Conservation (phyloP, 2,113 vertebrate species). For the Neomonachus schauinslandi region DNA sequence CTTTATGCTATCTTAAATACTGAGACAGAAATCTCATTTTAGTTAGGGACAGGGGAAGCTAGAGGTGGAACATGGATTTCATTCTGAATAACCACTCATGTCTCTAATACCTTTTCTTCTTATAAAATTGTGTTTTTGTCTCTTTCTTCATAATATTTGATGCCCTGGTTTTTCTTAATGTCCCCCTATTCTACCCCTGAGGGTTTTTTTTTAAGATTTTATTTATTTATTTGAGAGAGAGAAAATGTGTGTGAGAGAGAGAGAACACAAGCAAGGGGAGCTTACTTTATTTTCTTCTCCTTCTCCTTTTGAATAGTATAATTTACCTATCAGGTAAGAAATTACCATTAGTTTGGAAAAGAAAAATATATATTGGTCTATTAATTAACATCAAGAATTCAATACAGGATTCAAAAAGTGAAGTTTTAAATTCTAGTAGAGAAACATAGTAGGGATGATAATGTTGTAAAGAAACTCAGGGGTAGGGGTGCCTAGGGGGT, state of each 20-base stretch:
- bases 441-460: background rate
- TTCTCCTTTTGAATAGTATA: background rate
- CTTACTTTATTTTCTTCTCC: background rate
- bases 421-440: background rate
- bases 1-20: background rate
- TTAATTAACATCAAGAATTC: background rate
- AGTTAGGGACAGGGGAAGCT: background rate
- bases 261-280: background rate
- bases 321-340: background rate
- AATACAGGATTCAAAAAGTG: background rate
- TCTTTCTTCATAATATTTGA: background rate
- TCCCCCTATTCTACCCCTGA: background rate
- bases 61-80: background rate
- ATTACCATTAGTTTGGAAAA: background rate
- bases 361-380: background rate
- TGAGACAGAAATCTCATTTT: background rate
- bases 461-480: background rate
- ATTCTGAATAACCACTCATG: background rate
- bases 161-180: background rate
- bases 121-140: background rate
- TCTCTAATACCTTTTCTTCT: background rate
- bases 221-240: background rate
- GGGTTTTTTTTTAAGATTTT: background rate
- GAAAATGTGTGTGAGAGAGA: background rate
- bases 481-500: background rate